Conservation (phyloP, 1,140 invertebrate genomes). For the Neodiprion pinetum region DNA sequence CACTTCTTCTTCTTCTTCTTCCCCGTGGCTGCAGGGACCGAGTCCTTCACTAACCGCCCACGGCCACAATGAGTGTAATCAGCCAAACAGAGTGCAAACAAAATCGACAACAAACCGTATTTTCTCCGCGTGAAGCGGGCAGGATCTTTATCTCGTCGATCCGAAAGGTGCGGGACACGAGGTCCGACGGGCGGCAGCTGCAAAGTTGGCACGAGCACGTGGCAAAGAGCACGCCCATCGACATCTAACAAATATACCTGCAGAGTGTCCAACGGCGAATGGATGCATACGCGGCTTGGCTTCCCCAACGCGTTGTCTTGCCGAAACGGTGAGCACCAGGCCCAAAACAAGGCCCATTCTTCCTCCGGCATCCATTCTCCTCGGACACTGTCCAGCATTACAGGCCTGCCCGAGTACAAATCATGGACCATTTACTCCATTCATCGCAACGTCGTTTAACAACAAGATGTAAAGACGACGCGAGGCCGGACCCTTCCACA, state of each 20-base stretch:
- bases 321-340: constrained; percentile 30
- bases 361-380: constrained; percentile 23
- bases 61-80: constrained; percentile 57
- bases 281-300: constrained; percentile 13
- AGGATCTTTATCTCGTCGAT: constrained; percentile 39
- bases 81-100: constrained; percentile 50
- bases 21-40: neutral
- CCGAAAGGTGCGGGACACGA: neutral
- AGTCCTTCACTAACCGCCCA: constrained; percentile 28
- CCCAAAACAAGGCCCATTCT: constrained; percentile 54
- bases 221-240: constrained; percentile 16
- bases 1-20: constrained; percentile 3
- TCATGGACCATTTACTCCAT: constrained; percentile 60
- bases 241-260: constrained; percentile 20
- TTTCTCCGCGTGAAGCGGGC: constrained; percentile 27
- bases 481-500: neutral
- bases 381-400: constrained; percentile 37
- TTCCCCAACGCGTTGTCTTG: constrained; percentile 37
- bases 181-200: neutral
- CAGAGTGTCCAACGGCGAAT: neutral
- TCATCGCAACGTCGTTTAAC: constrained; percentile 53
- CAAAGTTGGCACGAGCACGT: constrained; percentile 9
- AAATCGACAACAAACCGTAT: constrained; percentile 53
- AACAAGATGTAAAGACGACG: neutral
- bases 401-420: constrained; percentile 56